Base-by-base conservation (phyloP, 1,140 invertebrate genomes). In the Drosophila simulans region DNA sequence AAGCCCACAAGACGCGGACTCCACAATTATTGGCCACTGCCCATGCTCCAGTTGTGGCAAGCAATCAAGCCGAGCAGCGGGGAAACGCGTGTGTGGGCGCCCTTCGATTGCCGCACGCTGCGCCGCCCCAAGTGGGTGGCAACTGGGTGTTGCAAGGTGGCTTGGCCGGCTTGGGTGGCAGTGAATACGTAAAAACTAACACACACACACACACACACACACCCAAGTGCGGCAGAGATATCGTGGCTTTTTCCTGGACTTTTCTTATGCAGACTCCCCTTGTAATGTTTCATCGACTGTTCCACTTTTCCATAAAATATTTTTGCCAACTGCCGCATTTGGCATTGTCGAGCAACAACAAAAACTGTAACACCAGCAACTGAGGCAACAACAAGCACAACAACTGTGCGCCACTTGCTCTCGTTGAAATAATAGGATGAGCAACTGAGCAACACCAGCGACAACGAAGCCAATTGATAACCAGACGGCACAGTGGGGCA, bases 271-370 rank as follows among this genome's bases (percentile, higher is more conserved):
- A 79, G 75, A 31, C 31, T 64, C 52, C 66, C 42, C 75, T 59
- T 59, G 84, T 80, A 84, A 83, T 91, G 83, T 84, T 89, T 90
- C 85, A 88, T 90, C 80, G 75, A 78, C 69, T 90, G 90, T 90
- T 89, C 90, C 77, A 91, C 90, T 91, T 91, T 91, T 91, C 90
- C 90, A 91, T 91, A 81, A 91, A 91, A 76, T 91, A 90, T 91
- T 86, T 91, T 86, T 83, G 65, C 78, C 80, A 91, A 91, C 77
- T 86, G 80, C 88, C 82, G 80, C 75, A 80, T 91, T 91, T 89
- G 77, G 83, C 65, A 70, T 70, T 69, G 42, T 46, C 34, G 25
- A 8, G 34, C 54, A 75, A 54, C 54, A 46, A 46, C 11, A 39
- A 27, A 55, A 71, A 72, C 59, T 43, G 11, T 12, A 49, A 40